Conservation (phyloP, 2,888 invertebrate species). For the Odontomyia ornata region DNA sequence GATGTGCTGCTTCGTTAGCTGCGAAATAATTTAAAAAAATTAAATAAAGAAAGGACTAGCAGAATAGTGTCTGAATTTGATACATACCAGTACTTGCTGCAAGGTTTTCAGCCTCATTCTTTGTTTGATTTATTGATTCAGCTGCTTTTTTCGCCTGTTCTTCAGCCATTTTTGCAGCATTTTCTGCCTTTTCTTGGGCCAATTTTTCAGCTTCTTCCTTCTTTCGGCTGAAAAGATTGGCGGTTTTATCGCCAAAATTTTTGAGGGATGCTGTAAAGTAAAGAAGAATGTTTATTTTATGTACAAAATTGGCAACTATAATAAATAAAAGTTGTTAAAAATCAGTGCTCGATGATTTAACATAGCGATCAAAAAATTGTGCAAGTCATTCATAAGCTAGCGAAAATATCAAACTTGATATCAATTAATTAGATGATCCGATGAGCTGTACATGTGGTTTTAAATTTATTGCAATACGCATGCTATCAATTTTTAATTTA, state of each 20-base stretch:
- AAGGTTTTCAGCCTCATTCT: conserved; percentile 66
- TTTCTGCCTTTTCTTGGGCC: conserved; percentile 70
- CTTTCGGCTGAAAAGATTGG: conserved; percentile 75
- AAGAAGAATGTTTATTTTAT: conserved; percentile 45
- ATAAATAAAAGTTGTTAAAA: no score
- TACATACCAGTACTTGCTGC: conserved; percentile 65
- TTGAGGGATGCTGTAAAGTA: conserved; percentile 70
- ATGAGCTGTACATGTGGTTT: no score
- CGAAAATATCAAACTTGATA: no score
- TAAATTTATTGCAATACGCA: no score
- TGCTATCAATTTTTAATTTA: no score
- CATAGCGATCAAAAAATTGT: background rate
- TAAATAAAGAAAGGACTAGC: no score
- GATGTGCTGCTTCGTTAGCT: conserved; percentile 63
- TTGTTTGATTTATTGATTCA: conserved; percentile 69
- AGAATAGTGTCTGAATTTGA: no score
- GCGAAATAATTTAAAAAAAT: no score
- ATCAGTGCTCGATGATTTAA: background rate
- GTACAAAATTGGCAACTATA: no score
- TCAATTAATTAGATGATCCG: no score
- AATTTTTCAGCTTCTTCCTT: conserved; percentile 76
- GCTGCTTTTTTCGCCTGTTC: conserved; percentile 73
- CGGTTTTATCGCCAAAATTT: conserved; percentile 77
- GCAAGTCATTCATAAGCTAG: no score
- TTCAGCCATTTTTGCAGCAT: conserved; percentile 71